Base-by-base conservation (phyloP, 2,888 invertebrate genomes). In the Adela reaumurella region DNA sequence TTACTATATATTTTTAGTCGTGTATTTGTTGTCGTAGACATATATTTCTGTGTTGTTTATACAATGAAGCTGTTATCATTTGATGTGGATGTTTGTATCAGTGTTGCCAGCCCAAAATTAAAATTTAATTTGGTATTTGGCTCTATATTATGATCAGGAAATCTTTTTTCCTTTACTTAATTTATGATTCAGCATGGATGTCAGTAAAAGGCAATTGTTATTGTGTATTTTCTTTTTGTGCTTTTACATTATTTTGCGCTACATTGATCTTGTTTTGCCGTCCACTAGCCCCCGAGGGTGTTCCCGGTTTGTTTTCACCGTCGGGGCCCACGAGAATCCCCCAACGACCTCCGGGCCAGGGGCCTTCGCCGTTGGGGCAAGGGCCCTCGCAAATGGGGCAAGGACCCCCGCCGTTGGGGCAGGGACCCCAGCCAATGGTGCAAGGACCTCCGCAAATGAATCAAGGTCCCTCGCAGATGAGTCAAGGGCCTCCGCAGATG, bases 271-370 rank as follows among this genome's bases (percentile, higher is more conserved):
- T 54, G 55, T 53, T 49, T 51, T 55, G 52, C 43, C 42, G 35
- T 56, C 45, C 41, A 49, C 60, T 74, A 74, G 74, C 74, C 67
- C 72, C 70, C 58, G 77, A 77, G 59, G 70, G 77, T 70, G 74
- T 77, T 60, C 64, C 67, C 61, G 73, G 68, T 66, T 70, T 78
- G 69, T 78, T 76, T 62, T 73, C 78, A 51, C 64, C 74, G 57
- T 56, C 68, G 51, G 77, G 70, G 60, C 72, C 70, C 54, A 67
- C 71, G 46, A 65, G 76, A 47, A 63, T 67, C 8, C 63, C 68
- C 1, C 63, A 70, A 47, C 64, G 77, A 19, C 65, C 68, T 29
- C 64, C 73, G 1, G 74, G 67, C 8, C 8, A 24, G 17, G 63
- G 59, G n/a, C 67, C 68, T 35, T 60, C 59, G n/a, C 63, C 63